Base-by-base conservation (phyloP, 2,797 vertebrate species). In the Pangasius macronema region DNA sequence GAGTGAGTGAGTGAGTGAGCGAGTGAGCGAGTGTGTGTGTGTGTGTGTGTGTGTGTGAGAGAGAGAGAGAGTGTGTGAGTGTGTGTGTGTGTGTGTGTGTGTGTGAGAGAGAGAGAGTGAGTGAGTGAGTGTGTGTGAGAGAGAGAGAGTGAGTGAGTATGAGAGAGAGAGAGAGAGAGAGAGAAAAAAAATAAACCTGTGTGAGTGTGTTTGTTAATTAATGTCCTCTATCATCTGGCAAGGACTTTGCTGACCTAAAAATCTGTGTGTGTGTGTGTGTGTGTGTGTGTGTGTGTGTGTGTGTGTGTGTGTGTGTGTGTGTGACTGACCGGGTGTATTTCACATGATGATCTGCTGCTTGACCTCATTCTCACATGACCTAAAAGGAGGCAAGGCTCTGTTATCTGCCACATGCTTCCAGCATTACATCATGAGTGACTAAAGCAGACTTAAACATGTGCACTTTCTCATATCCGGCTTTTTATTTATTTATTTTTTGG, bases 221-320 rank as follows among this genome's bases (percentile, higher is more conserved):
- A 68, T 68, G 49, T 72, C 77, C 85, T 82, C 36, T 20, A 33
- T 70, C 61, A 84, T 68, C 5, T 42, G 24, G 1, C 51, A 85
- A 87, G 33, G 87, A 59, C 75, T 70, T 27, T 79, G 73, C 86
- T 88, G 87, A 81, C 42, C n/a, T 72, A 33, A 72, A 36, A 39
- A 16, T 67, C 27, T 55, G 16, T 63, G 51, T 59, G 33, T 14
- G 13, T n/a, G 70, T 42, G 30, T 18, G 27, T 65, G 61, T 65
- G 61, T 65, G 27, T 67, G 63, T 67, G 63, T 67, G 63, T 30
- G 63, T 67, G n/a, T 65, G 11, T 14, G 27, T 20, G 65, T n/a
- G 61, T 10, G 63, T 1, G 57, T 22, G 63, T 4, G n/a, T 1
- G 70, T 46, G 65, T n/a, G 61, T 10, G 63, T 1, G 57, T 22